Evolutionary conservation across 2,113 vertebrate species (phyloP), one percentile per base, ranked within the genome.

Genomic region (Chlamydotis undulata): DNA sequence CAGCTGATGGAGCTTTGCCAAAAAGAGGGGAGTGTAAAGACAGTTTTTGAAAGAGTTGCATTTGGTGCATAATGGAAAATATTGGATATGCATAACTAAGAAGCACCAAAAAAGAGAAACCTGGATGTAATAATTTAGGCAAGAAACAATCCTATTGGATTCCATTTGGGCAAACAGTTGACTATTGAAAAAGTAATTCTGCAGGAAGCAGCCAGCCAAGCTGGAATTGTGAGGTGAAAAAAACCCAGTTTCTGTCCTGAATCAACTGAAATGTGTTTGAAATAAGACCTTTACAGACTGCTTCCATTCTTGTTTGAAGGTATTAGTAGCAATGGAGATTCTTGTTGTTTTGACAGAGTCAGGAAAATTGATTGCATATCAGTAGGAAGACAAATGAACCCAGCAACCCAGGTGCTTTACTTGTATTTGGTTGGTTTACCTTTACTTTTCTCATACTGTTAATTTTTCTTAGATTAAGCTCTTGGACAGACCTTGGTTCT

Each of bases 381-480:
- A 87, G 15, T 53, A 76, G 65, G 49, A 87, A 61, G 55, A 65
- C 13, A 75, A 19, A 59, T 60, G 60, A 83, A 55, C 16, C 56
- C 4, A 2, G 61, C 9, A 35, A n/a, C 26, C 64, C 7, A 64
- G 0, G 0, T 1, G 4, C 37, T 87, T 74, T 39, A 59, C 37
- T 60, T 71, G 5, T 33, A 17, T 91, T 89, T 68, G 8, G 24
- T 49, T 89, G 61, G 11, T 96, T 71, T 37, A 59, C 24, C 10
- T 91, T 78, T 56, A 12, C 22, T 78, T 79, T 69, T 79, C 35
- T 79, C 11, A 33, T 29, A 43, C 15, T 61, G 8, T 25, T 77
- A 35, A 3, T 68, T 92, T 89, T 73, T 81, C 37, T 74, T 79
- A 26, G 50, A 55, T 57, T 57, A 37, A 79, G 7, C 25, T 71